Evolutionary conservation across 1,140 invertebrate genomes (phyloP), one percentile per base, ranked within the genome.

Genomic region (Ditylenchus dipsaci): DNA sequence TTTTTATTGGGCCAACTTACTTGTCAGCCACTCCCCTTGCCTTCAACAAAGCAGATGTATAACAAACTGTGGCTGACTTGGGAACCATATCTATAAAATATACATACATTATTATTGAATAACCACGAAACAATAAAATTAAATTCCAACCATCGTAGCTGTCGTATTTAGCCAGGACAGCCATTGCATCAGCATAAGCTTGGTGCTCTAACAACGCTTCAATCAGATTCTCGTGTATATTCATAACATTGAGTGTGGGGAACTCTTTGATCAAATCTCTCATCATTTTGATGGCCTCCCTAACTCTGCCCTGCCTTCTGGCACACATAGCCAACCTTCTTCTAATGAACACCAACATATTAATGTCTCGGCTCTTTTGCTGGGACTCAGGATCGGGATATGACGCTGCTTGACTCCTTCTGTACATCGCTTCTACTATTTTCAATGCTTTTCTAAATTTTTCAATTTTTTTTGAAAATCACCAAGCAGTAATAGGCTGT

Each of bases 151-250:
- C 76, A 53, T 62, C 60, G 53, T 77, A 87, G 27, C 86, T 87
- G 85, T 97, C 95, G 84, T 95, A 95, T 85, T 95, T 93, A 15
- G 94, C 92, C 74, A 97, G 84, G 43, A 97, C 91, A 49, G 93
- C 92, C 85, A 97, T 91, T 33, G 92, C 92, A 86, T 97, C 95
- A 26, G 93, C 91, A 84, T 96, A 97, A 0, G 91, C 91, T 84
- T 95, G 92, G 88, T 94, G 90, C 86, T 97, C 93, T 65, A 98
- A 84, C 65, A 97, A 85, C 19, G 90, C 91, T 86, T 98, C 95
- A 79, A 97, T 92, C 49, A 98, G 86, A 86, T 97, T 98, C 86
- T 98, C 95, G 84, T 97, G 95, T 63, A 96, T 91, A 82, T 94
- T 93, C 67, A 97, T 87, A 43, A 94, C 90, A 84, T 91, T 93